Conservation (phyloP, 2,797 vertebrate genomes). For the Acrocephalus scirpaceus region DNA sequence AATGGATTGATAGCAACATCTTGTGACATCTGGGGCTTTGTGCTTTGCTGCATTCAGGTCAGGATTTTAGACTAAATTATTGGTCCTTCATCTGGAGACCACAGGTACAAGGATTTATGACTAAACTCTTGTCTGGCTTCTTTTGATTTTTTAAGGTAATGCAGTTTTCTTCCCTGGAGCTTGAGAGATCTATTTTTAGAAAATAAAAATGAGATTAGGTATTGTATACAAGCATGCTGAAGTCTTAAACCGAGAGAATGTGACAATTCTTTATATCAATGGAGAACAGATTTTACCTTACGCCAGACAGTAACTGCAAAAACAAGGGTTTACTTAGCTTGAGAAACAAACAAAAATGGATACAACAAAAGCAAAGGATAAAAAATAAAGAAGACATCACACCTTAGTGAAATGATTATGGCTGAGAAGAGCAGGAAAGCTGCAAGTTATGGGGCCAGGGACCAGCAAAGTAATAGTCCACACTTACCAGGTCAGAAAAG, state of each 20-base stretch:
- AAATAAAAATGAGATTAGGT: neutral
- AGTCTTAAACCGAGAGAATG: neutral
- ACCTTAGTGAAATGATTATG: neutral
- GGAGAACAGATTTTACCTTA: neutral
- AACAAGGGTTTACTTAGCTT: neutral
- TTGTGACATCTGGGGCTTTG: constrained; percentile 1
- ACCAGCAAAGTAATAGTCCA: neutral
- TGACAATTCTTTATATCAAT: neutral
- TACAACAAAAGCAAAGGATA: neutral
- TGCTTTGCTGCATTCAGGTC: neutral
- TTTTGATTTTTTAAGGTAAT: constrained; percentile 8
- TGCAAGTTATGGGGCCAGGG: neutral
- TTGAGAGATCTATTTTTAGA: neutral
- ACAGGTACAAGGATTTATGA: constrained; percentile 48
- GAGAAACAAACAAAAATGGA: neutral
- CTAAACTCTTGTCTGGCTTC: neutral
- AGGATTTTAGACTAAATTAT: constrained; percentile 22
- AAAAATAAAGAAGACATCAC: neutral
- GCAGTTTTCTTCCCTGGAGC: neutral
- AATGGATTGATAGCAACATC: neutral
- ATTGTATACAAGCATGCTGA: neutral
- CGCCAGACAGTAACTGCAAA: neutral
- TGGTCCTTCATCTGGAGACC: neutral
- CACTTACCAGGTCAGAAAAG: neutral
- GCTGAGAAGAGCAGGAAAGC: neutral